Evolutionary conservation across 1,140 invertebrate genomes (phyloP).

Genomic region (Rhyzopertha dominica): DNA sequence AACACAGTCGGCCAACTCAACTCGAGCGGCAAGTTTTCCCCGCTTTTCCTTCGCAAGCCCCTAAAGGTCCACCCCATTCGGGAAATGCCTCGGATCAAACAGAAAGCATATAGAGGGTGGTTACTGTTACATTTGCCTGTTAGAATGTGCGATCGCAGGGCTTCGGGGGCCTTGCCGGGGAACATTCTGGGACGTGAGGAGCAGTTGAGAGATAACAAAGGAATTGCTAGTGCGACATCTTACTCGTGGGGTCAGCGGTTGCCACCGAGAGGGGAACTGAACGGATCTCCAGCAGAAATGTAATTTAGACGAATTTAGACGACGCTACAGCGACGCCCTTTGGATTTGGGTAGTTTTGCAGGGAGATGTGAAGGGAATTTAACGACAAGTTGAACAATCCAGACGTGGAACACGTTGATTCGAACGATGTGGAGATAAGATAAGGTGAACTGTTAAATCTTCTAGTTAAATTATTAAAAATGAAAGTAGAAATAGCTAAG

Average conservation of each 20-base stretch:
- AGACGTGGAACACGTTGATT: too few species aligned
- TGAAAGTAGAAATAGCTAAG: too few species aligned
- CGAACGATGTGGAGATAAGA: too few species aligned
- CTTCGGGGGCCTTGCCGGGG: neutral
- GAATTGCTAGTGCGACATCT: slow-evolving; percentile 43
- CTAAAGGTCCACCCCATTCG: slow-evolving; percentile 15
- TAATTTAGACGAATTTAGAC: too few species aligned
- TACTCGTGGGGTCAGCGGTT: slow-evolving; percentile 38
- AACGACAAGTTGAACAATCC: too few species aligned
- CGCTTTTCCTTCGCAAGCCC: slow-evolving; percentile 7
- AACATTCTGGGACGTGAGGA: slow-evolving; percentile 26
- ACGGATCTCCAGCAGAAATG: too few species aligned
- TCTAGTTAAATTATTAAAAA: too few species aligned
- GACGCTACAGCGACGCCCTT: too few species aligned
- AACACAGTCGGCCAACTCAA: slow-evolving; percentile 26
- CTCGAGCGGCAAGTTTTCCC: slow-evolving; percentile 1
- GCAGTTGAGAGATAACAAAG: slow-evolving; percentile 43
- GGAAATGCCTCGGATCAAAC: slow-evolving; percentile 48
- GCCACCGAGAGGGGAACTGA: too few species aligned
- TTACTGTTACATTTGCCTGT: slow-evolving; percentile 37
- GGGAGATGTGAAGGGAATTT: too few species aligned
- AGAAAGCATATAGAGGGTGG: slow-evolving; percentile 48
- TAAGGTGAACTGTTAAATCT: too few species aligned
- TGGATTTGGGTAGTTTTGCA: too few species aligned
- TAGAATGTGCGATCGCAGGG: slow-evolving; percentile 29